Percentiles rank a stretch among this genome's conserved stretches.
Conservation (phyloP, 2,888 invertebrate species). For the Thymelicus acteon region DNA sequence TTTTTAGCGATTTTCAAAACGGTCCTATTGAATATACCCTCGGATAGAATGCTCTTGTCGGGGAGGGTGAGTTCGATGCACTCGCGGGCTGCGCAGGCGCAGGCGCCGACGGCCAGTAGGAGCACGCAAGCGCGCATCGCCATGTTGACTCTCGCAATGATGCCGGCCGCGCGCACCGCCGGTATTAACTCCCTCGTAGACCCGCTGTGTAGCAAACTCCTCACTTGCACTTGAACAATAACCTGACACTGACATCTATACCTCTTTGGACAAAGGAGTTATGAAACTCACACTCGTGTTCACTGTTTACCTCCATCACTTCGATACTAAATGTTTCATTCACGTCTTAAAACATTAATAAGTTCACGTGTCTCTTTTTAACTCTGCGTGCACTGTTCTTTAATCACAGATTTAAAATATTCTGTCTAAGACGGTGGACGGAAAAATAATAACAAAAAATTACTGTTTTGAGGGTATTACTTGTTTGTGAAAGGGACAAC, state of each 20-base stretch:
- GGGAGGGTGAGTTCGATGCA: constrained; percentile 74
- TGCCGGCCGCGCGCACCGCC: constrained; percentile 49
- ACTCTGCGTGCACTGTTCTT: neutral
- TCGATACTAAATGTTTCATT: constrained; percentile 3
- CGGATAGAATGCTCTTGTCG: constrained; percentile 60
- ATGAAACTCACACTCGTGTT: constrained; percentile 39
- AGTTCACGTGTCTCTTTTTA: neutral
- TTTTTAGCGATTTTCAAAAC: constrained; percentile 63
- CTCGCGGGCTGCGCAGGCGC: constrained; percentile 63
- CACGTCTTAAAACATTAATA: neutral
- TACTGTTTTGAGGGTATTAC: constrained; percentile 18
- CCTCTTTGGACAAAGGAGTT: constrained; percentile 47
- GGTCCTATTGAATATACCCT: constrained; percentile 67
- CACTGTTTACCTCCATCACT: constrained; percentile 14
- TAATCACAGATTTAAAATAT: neutral
- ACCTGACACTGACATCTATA: constrained; percentile 48
- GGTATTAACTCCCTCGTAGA: constrained; percentile 40
- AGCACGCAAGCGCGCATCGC: constrained; percentile 75
- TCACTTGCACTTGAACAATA: constrained; percentile 48
- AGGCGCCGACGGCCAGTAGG: constrained; percentile 52
- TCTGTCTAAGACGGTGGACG: constrained; percentile 12
- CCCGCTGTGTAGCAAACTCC: constrained; percentile 22
- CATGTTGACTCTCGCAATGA: constrained; percentile 72
- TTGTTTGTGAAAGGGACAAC: constrained; percentile 26
- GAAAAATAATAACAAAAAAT: constrained; percentile 17